Percentiles rank a stretch among this genome's conserved stretches.
Evolutionary conservation across 2,888 invertebrate species (phyloP).

Genomic region (Drosophila tripunctata): DNA sequence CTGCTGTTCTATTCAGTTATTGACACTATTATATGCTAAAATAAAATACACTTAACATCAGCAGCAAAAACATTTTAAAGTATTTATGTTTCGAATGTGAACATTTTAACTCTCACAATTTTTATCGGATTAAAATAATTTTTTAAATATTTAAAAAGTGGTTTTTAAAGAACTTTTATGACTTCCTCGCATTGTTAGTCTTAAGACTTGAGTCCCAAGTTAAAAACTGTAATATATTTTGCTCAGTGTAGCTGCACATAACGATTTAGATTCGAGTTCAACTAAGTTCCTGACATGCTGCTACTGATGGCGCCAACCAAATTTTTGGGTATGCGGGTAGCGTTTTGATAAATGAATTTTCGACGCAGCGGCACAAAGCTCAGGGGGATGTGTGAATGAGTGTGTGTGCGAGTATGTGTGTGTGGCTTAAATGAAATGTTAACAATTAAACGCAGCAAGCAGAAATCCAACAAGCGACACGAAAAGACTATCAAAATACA

Average conservation of each 20-base stretch:
- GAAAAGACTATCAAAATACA: constrained; percentile 73
- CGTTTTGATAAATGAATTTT: constrained; percentile 77
- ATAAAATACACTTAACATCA: too few species aligned
- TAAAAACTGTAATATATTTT: neutral
- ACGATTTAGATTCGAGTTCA: constrained; percentile 74
- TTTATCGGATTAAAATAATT: too few species aligned
- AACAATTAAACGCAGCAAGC: constrained; percentile 74
- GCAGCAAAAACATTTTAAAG: too few species aligned
- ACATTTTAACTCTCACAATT: too few species aligned
- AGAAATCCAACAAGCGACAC: constrained; percentile 61
- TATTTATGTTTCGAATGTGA: too few species aligned
- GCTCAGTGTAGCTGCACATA: constrained; percentile 47
- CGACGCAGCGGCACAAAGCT: constrained; percentile 44
- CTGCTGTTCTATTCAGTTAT: too few species aligned
- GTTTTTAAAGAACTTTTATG: too few species aligned
- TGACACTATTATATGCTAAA: too few species aligned
- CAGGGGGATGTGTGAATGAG: constrained; percentile 4
- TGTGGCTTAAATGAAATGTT: constrained; percentile 75
- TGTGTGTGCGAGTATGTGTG: constrained; percentile 13
- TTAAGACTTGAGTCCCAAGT: too few species aligned
- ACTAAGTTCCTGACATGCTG: constrained; percentile 66
- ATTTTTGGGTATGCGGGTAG: constrained; percentile 67
- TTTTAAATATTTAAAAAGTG: too few species aligned
- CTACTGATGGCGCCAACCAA: constrained; percentile 70
- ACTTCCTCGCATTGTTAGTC: too few species aligned